Base-by-base conservation (phyloP, 2,888 invertebrate species). In the Malthinus seriepunctatus region DNA sequence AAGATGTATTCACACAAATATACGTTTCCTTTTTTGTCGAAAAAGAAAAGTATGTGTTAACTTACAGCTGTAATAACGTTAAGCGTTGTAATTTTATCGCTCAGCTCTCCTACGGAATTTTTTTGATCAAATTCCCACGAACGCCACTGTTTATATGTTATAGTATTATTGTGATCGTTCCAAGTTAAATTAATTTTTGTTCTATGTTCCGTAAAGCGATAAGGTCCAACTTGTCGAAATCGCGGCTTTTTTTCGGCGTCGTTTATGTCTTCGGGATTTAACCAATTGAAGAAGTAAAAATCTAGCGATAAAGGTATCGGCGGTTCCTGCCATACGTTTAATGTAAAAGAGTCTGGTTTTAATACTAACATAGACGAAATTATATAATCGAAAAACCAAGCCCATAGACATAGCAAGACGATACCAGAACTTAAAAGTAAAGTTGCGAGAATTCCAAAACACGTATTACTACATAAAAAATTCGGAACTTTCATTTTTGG, bases 21-120 rank as follows among this genome's bases (percentile, higher is more conserved):
- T n/a, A n/a, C n/a, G 23, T 23, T 5, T 31, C 31, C 11, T 31
- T 3, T 49, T 9, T 35, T 38, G 12, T 15, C 38, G 38, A 3
- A 15, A n/a, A 45, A 57, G 34, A 51, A 15, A 23, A 42, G 45
- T 33, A 38, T 51, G n/a, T 11, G 7, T 45, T 35, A 9, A 15
- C 89, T 85, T 74, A 95, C 95, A 80, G 90, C 81, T 50, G 89
- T 87, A 6, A 93, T 86, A 1, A 88, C 85, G 76, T 95, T 93
- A 1, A 93, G 76, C 0, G 88, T 89, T 0, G 86, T 87, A 56
- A 94, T 81, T 38, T 81, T 79, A 71, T 93, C 93, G 9, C 82
- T 77, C 9, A 93, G 79, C n/a, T 81, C 82, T 0, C 91, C 91
- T 48, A 83, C 84, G 69, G 90, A 90, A 67, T 79, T 78, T 9